Evolutionary conservation across 1,140 invertebrate genomes (phyloP), one percentile per base, ranked within the genome.

Genomic region (Aphaenogaster floridana): DNA sequence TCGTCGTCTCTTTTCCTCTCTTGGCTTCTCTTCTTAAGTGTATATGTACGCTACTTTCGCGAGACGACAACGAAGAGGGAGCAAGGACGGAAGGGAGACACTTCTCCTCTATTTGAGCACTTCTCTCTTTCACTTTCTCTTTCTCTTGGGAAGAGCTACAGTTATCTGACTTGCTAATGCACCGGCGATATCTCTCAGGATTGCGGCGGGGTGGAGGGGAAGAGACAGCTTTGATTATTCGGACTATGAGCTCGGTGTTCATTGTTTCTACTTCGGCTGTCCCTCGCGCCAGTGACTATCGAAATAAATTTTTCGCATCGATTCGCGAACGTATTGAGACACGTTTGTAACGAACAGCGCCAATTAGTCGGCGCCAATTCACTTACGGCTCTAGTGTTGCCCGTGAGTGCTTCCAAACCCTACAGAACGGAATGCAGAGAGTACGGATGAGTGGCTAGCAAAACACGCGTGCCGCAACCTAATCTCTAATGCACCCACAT

Each of bases 141-240:
- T 87, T 88, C 86, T 79, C 61, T 52, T 50, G 81, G 89, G 86
- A 88, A 93, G 86, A 88, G 88, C 92, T 86, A 90, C 64, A 79
- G 86, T 90, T 93, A 93, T 94, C 91, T 93, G 93, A 93, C 93
- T 93, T 93, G 92, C 93, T 94, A 94, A 94, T 94, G 86, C 86
- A 92, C 79, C 71, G 78, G 80, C 88, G 90, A 93, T 93, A 93
- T 91, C 90, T 89, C 66, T 39, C 63, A 88, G 90, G 91, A 92
- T 93, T 93, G 90, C 78, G 74, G 78, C 50, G 52, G 45, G 28
- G 28, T 34, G 34, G 45, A 76, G 39, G 34, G 34, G 13, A 81
- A 72, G 87, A 88, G 85, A 87, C 80, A 74, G 80, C 76, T 92
- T 64, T 91, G 92, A 91, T 93, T 92, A 92, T 91, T 90, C 86